These are phyloP conservation scores for Brachyalestes nurse DNA, from an alignment of 2,797 vertebrate genomes.

Conservation along the genomic window DNA sequence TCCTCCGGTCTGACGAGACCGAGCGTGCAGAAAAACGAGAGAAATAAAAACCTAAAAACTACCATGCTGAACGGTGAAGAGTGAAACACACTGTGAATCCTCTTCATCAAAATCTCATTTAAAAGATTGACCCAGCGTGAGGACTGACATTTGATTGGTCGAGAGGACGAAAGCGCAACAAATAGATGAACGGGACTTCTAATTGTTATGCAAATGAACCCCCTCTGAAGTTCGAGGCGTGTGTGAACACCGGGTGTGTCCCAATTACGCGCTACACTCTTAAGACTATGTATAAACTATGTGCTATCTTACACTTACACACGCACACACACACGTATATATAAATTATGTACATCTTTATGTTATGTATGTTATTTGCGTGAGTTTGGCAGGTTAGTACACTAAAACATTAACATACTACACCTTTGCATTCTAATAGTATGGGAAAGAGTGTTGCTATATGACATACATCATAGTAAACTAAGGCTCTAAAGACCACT, in stretches of 20 bases:
- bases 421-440: no score
- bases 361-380: no score
- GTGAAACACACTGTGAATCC: neutral
- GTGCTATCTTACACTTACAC: no score
- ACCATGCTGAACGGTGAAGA: neutral
- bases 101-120: neutral
- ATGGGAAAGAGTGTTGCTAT: no score
- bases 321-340: no score
- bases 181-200: neutral
- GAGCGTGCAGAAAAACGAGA: neutral
- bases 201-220: conserved; percentile 26
- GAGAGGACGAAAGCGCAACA: conserved; percentile 13
- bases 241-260: neutral
- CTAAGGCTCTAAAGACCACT: no score
- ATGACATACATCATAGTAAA: no score
- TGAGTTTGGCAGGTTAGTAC: no score
- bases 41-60: conserved; percentile 9
- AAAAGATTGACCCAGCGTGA: neutral
- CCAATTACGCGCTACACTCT: no score
- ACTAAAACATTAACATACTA: no score
- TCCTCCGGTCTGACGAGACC: conserved; percentile 49
- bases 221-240: neutral
- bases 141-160: conserved; percentile 31
- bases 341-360: no score
- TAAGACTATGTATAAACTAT: no score